A percentile compares a stretch with the other conserved stretches of the same genome.
These are phyloP conservation scores for Chalcis sispes DNA, from an alignment of 2,888 invertebrate genomes.

Conservation along the genomic window DNA sequence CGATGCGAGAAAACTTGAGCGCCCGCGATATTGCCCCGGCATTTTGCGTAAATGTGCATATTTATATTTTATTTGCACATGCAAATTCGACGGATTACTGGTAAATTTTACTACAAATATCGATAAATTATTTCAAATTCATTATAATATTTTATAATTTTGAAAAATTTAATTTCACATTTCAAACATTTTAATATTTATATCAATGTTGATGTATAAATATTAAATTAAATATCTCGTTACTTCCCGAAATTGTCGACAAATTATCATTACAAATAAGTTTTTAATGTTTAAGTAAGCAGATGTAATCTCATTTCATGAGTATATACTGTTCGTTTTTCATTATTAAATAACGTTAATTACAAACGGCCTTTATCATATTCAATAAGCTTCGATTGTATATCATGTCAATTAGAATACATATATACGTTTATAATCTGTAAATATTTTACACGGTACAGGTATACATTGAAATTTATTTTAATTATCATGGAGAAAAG, in stretches of 20 bases:
- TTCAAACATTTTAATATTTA: conserved; percentile 22
- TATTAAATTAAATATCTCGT: conserved; percentile 6
- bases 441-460: too few species aligned
- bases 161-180: conserved; percentile 11
- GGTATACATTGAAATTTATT: too few species aligned
- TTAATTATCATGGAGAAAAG: too few species aligned
- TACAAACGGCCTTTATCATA: too few species aligned
- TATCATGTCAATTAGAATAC: too few species aligned
- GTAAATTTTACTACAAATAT: conserved; percentile 11
- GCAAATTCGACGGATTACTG: neutral
- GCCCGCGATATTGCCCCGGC: neutral
- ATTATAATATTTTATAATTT: neutral
- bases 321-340: too few species aligned
- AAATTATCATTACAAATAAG: conserved; percentile 16
- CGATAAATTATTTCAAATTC: conserved; percentile 11
- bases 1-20: conserved; percentile 6
- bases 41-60: neutral
- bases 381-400: too few species aligned
- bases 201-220: conserved; percentile 20
- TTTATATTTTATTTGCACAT: conserved; percentile 23
- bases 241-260: conserved; percentile 10
- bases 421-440: too few species aligned
- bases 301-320: neutral
- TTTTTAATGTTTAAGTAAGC: neutral
- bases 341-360: too few species aligned